phyloP scores from a whole-genome alignment of 2,113 vertebrate genomes.

The Agelaius tricolor region DNA sequence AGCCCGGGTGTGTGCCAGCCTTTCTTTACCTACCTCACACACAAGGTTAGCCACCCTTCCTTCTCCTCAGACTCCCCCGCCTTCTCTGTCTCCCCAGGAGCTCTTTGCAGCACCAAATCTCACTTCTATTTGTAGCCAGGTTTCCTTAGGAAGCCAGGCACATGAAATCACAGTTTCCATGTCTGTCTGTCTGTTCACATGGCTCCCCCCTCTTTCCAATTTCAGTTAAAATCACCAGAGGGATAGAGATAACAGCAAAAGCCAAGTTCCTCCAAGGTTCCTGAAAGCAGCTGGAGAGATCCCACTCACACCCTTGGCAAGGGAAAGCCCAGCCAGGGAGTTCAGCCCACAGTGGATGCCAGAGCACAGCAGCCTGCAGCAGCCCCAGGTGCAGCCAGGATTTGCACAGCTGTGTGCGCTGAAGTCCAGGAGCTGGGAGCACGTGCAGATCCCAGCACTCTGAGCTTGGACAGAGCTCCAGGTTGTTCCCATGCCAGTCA shows the following conservation, averaged over 20 bases:
- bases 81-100: neutral
- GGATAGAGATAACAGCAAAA: neutral
- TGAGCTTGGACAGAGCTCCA: neutral
- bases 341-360: neutral
- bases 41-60: neutral
- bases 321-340: neutral
- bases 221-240: slow-evolving; percentile 5
- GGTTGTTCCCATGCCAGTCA: accelerated
- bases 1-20: neutral
- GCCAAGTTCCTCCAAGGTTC: neutral
- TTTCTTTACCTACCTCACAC: neutral
- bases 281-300: neutral
- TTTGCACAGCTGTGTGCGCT: neutral
- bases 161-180: slow-evolving; percentile 43
- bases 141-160: slow-evolving; percentile 45
- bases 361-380: neutral
- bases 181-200: neutral
- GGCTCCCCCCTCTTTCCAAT: neutral
- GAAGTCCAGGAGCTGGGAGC: neutral
- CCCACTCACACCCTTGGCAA: neutral
- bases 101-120: slow-evolving; percentile 6
- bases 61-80: neutral
- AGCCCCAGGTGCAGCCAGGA: neutral
- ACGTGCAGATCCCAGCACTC: neutral
- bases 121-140: slow-evolving; percentile 9